A percentile compares a stretch with the other conserved stretches of the same genome.
These are phyloP conservation scores for Noctuana brunneofusca DNA, from an alignment of 2,888 invertebrate genomes.

Conservation along the genomic window DNA sequence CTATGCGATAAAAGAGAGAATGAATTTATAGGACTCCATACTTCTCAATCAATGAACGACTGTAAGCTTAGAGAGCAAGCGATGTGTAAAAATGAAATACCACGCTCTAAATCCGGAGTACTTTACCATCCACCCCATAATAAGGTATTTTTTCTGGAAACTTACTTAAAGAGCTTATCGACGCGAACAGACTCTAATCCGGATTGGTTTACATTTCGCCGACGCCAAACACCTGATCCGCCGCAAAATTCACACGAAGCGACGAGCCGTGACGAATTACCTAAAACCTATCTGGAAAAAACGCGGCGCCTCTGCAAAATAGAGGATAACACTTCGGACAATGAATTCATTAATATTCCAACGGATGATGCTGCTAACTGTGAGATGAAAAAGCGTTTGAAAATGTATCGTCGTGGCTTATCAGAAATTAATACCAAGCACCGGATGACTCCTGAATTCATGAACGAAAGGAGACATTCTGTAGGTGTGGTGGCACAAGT, in stretches of 20 bases:
- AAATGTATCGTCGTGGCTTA: conserved; percentile 77
- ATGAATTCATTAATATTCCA: conserved; percentile 69
- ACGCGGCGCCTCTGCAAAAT: conserved; percentile 48
- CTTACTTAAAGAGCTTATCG: conserved; percentile 79
- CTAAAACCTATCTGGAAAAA: conserved; percentile 53
- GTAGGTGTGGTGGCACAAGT: conserved; percentile 58
- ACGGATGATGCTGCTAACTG: conserved; percentile 71
- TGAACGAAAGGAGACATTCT: conserved; percentile 68
- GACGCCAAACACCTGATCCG: conserved; percentile 58
- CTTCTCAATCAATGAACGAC: conserved; percentile 73
- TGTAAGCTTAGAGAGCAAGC: conserved; percentile 49
- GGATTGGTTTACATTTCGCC: conserved; percentile 68
- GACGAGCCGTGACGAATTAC: conserved; percentile 49
- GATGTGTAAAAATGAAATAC: conserved; percentile 52
- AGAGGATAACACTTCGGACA: conserved; percentile 62
- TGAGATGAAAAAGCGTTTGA: conserved; percentile 76
- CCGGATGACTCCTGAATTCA: conserved; percentile 52
- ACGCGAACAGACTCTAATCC: conserved; percentile 68
- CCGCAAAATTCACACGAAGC: conserved; percentile 50
- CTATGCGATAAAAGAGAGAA: conserved; percentile 39
- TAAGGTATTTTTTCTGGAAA: conserved; percentile 77
- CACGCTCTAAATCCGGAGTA: conserved; percentile 69
- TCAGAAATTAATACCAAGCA: conserved; percentile 68
- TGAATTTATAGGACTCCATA: conserved; percentile 55
- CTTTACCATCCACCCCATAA: conserved; percentile 69